Evolutionary conservation across 2,113 vertebrate species (phyloP).

Genomic region (Enhydra lutris): DNA sequence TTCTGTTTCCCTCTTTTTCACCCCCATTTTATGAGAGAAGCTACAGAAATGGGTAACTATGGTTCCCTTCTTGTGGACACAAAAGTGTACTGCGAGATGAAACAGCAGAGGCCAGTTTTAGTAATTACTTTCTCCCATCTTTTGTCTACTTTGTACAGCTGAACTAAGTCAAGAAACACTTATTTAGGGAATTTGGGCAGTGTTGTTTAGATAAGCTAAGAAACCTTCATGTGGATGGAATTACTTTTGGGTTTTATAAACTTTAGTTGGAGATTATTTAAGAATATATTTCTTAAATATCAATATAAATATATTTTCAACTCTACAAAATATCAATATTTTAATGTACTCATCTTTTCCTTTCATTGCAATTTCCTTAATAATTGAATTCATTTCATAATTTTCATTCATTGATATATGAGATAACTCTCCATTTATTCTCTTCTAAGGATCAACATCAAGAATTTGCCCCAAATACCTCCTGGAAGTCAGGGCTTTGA

Average conservation of each 20-base stretch:
- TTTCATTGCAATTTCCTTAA: not conserved
- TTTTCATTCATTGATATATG: not conserved
- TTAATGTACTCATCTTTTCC: not conserved
- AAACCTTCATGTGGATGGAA: not conserved
- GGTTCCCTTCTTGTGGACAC: constrained; percentile 34
- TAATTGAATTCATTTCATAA: not conserved
- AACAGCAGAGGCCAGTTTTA: not conserved
- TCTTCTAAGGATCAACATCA: not conserved
- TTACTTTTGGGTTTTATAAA: not conserved
- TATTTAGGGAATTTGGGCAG: not conserved
- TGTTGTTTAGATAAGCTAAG: not conserved
- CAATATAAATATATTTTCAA: not conserved
- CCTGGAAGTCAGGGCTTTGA: not conserved
- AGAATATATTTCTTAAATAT: not conserved
- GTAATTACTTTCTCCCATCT: not conserved
- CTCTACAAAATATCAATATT: not conserved
- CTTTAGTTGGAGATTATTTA: not conserved
- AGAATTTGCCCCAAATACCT: not conserved
- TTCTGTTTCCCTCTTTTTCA: not conserved
- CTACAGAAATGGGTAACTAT: constrained; percentile 57
- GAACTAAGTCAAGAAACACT: not conserved
- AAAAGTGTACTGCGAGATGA: constrained; percentile 15
- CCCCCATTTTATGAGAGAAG: constrained; percentile 15
- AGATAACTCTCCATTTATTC: not conserved
- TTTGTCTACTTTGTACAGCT: not conserved